Evolutionary conservation across 1,140 invertebrate species (phyloP).

Genomic region (Portunus trituberculatus): DNA sequence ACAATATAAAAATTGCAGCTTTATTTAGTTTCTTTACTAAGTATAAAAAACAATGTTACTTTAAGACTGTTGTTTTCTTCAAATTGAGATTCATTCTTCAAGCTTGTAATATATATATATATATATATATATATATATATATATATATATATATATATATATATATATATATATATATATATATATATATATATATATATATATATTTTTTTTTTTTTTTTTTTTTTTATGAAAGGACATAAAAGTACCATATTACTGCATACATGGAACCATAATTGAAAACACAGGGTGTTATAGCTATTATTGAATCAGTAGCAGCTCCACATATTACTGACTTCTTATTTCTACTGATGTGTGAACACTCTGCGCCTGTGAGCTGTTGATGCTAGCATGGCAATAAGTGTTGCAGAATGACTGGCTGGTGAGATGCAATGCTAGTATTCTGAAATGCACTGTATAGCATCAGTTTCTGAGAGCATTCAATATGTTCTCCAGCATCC

Average conservation of each 20-base stretch:
- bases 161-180: too few species aligned
- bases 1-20: too few species aligned
- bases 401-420: constrained; percentile 54
- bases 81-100: too few species aligned
- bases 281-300: neutral
- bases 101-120: too few species aligned
- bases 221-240: too few species aligned
- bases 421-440: neutral
- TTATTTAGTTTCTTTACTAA: too few species aligned
- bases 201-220: too few species aligned
- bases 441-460: constrained; percentile 48
- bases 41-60: too few species aligned
- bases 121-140: too few species aligned
- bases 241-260: neutral
- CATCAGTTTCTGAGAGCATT: constrained; percentile 35
- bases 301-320: neutral
- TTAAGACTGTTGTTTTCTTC: too few species aligned
- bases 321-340: neutral
- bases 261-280: neutral
- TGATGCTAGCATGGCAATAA: constrained; percentile 57
- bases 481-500: neutral
- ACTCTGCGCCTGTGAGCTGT: constrained; percentile 25
- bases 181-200: too few species aligned
- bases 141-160: too few species aligned
- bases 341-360: neutral